These are phyloP conservation scores for Gobio gobio DNA, from an alignment of 2,113 vertebrate genomes.

Conservation along the genomic window DNA sequence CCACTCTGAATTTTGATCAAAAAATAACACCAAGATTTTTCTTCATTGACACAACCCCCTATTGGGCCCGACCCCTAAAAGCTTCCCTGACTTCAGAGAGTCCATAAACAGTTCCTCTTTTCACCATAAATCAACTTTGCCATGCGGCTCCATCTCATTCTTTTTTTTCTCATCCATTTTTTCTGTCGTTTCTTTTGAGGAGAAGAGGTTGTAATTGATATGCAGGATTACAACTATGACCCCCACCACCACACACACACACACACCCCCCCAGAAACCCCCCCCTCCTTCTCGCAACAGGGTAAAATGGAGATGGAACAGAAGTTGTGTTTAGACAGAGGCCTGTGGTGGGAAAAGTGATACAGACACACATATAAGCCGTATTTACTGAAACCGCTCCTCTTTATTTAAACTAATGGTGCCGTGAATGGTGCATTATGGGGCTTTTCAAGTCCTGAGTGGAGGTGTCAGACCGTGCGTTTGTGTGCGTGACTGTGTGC, in stretches of 20 bases:
- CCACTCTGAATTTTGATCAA: conserved; percentile 49
- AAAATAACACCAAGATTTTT: conserved; percentile 50
- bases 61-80: conserved; percentile 55
- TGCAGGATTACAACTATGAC: conserved; percentile 51
- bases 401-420: conserved; percentile 65
- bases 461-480: conserved; percentile 53
- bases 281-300: conserved; percentile 56
- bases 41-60: conserved; percentile 59
- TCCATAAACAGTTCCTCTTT: conserved; percentile 57
- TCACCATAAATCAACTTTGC: conserved; percentile 58
- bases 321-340: conserved; percentile 69
- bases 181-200: conserved; percentile 30
- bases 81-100: conserved; percentile 52
- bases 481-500: conserved; percentile 25
- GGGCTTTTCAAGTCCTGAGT: conserved; percentile 61
- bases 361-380: conserved; percentile 42
- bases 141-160: conserved; percentile 14
- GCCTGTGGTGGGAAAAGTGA: conserved; percentile 59
- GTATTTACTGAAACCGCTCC: conserved; percentile 53
- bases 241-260: conserved; percentile 26
- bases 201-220: conserved; percentile 51
- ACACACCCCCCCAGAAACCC: no score
- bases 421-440: conserved; percentile 61
- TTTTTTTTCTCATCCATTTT: conserved; percentile 27
- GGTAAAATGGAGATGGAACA: conserved; percentile 62